Evolutionary conservation across 2,113 vertebrate genomes (phyloP), one percentile per base, ranked within the genome.

Genomic region (Dendropsophus ebraccatus): DNA sequence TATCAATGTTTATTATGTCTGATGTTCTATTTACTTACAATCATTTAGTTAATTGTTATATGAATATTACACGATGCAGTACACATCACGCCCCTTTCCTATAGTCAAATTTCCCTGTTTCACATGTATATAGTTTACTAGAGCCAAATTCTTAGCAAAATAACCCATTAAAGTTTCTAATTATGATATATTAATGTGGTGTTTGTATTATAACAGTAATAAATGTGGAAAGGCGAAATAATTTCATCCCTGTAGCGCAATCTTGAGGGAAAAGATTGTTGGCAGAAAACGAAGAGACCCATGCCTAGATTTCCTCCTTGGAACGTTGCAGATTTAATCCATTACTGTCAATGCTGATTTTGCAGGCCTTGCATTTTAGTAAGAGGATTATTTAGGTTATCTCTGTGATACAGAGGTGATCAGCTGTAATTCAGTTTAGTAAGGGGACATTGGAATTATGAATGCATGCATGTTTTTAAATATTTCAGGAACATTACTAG

Each of bases 321-420:
- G 67, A 70, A 70, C 67, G 41, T 70, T 70, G 9, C 67, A 70
- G 65, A 70, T 70, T 41, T 41, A 70, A 41, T 37, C 35, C 67
- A 70, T 23, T 70, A 41, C 35, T 70, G 67, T 70, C 32, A 41
- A 23, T 70, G 67, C 67, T 70, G 67, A 70, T 70, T 37, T 37
- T 69, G 65, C 9, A 5, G 17, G 2, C 65, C 17, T 70, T 70
- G 67, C 67, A 70, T 70, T 70, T 70, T 41, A 74, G 41, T 74
- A 47, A 47, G 72, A 49, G 72, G 37, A 74, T 74, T 74, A 47
- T 74, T 74, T 12, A 47, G 72, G 41, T 74, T 74, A 74, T 74
- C 72, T 74, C 72, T 16, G 21, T 47, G 72, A 47, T 47, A 74
- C 41, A 73, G 70, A 45, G 70, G 70, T 73, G 21, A 73, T 73